Base-by-base conservation (phyloP, 2,888 invertebrate species). In the Sclerodermus sp. region DNA sequence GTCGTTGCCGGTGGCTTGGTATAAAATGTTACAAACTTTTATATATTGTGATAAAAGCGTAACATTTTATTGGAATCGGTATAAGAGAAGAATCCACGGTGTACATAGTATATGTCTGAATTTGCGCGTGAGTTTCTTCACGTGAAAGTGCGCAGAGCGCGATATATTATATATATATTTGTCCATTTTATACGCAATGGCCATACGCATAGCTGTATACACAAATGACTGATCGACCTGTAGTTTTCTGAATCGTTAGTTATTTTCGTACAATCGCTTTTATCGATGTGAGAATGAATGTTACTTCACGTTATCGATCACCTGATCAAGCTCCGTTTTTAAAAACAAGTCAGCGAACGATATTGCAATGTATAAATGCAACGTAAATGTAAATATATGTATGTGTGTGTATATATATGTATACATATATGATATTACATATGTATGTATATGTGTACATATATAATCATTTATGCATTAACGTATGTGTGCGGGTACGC, bases 221-320 rank as follows among this genome's bases (percentile, higher is more conserved):
- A 51, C 51, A 58, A 57, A 55, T 49, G 60, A 65, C 65, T 59
- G 62, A 64, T 62, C 55, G 52, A 59, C 40, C 49, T 44, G 52
- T 65, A 60, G 57, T 49, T 57, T 45, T 41, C 53, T 54, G 49
- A 55, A 46, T 61, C 62, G 40, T 15, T 53, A 48, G 51, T 58
- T 57, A 59, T 62, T 66, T 59, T 67, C 57, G 62, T 69, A 61
- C 60, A 55, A 58, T 58, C 60, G 58, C 62, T 66, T 67, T 69
- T 65, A 56, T 62, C 61, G 55, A 46, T 49, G 56, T 60, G 61
- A 65, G 62, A 62, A 58, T 57, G 23, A 23, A 23, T 23, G 57
- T 54, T 53, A 56, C 55, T 57, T 47, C 47, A 47, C 57, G 49
- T 42, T 60, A 46, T 44, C 49, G 31, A 39, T 49, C 51, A 47